These are phyloP conservation scores for Neomicropteryx cornuta DNA, from an alignment of 1,140 invertebrate species.

Conservation along the genomic window DNA sequence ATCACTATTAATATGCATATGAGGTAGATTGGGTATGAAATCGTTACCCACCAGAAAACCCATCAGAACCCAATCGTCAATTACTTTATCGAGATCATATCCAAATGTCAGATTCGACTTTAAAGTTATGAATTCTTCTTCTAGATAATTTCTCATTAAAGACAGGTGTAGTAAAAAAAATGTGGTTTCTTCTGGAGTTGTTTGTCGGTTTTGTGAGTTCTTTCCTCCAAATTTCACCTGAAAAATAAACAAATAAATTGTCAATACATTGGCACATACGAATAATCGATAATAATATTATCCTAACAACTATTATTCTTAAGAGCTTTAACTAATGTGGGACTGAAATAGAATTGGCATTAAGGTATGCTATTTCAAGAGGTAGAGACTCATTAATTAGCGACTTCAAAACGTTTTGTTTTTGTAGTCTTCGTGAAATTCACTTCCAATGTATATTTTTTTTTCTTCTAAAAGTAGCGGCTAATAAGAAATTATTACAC, in stretches of 20 bases:
- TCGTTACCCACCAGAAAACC: slow-evolving; percentile 95
- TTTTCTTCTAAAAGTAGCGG: too few species aligned
- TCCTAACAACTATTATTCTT: too few species aligned
- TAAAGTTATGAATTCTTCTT: slow-evolving; percentile 76
- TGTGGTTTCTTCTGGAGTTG: slow-evolving; percentile 76
- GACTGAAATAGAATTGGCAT: too few species aligned
- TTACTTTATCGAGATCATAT: slow-evolving; percentile 71
- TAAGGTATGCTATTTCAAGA: too few species aligned
- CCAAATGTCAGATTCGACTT: slow-evolving; percentile 58
- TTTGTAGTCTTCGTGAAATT: too few species aligned
- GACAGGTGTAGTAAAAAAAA: slow-evolving; percentile 90
- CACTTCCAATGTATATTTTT: too few species aligned
- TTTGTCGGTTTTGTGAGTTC: slow-evolving; percentile 44
- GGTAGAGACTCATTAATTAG: too few species aligned
- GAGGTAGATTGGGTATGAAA: slow-evolving; percentile 90
- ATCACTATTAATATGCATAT: slow-evolving; percentile 86
- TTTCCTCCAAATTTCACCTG: slow-evolving; percentile 61
- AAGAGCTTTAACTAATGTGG: too few species aligned
- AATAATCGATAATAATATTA: background rate
- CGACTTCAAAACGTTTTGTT: too few species aligned
- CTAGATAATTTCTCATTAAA: slow-evolving; percentile 84
- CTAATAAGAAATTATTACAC: too few species aligned
- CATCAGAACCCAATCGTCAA: slow-evolving; percentile 80
- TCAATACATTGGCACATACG: too few species aligned
- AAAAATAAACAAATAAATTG: slow-evolving; percentile 15